Percentiles rank a stretch among this genome's conserved stretches.
Conservation (phyloP, 2,888 invertebrate genomes). For the Erebia palarica region DNA sequence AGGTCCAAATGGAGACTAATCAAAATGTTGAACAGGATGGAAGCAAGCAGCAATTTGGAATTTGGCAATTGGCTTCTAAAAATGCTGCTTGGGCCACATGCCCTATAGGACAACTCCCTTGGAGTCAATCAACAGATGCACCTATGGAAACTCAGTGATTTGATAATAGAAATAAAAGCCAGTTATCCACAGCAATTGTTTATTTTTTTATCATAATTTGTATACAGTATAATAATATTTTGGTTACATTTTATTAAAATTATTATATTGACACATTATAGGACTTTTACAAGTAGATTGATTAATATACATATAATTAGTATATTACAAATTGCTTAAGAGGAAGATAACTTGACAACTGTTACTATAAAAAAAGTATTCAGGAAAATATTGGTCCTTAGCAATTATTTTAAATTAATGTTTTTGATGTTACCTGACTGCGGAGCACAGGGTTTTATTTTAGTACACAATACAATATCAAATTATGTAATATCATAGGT, state of each 20-base stretch:
- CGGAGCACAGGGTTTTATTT: not conserved
- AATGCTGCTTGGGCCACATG: conserved; percentile 68
- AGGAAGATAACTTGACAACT: conserved; percentile 28
- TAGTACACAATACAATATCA: conserved; percentile 49
- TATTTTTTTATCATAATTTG: conserved; percentile 74
- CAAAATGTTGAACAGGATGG: conserved; percentile 35
- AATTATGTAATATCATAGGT: conserved; percentile 56
- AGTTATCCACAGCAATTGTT: conserved; percentile 70
- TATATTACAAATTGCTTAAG: conserved; percentile 66
- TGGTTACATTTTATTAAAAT: conserved; percentile 70
- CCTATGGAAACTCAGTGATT: conserved; percentile 35
- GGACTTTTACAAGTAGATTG: conserved; percentile 73
- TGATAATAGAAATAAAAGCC: conserved; percentile 45
- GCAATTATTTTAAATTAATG: conserved; percentile 41
- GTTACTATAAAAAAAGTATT: conserved; percentile 33
- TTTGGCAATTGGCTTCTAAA: conserved; percentile 62
- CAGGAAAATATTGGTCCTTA: conserved; percentile 70
- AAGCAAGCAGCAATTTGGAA: conserved; percentile 43
- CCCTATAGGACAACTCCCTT: conserved; percentile 79
- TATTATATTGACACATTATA: conserved; percentile 77
- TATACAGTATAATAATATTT: conserved; percentile 77
- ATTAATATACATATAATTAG: conserved; percentile 75
- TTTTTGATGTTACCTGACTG: conserved; percentile 12
- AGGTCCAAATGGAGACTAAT: conserved; percentile 28
- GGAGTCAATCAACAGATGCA: conserved; percentile 54